Evolutionary conservation across 2,888 invertebrate species (phyloP).

Genomic region (Zhengitettix transpicula): DNA sequence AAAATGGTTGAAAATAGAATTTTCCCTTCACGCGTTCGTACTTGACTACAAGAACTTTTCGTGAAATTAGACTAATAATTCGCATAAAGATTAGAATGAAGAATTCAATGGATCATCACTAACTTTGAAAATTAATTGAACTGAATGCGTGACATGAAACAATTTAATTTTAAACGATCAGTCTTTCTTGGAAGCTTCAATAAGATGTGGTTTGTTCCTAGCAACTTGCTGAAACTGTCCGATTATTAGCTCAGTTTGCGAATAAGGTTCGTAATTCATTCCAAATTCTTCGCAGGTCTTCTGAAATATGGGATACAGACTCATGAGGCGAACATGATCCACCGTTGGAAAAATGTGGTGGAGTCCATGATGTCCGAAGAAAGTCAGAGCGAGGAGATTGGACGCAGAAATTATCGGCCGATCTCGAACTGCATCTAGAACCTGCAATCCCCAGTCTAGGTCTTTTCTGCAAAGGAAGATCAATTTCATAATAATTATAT

Average conservation of each 20-base stretch:
- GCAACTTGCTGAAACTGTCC: slow-evolving; percentile 48
- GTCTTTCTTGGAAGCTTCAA: slow-evolving; percentile 4
- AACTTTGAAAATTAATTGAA: no score
- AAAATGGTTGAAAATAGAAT: no score
- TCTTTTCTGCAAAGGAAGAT: slow-evolving; percentile 27
- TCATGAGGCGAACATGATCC: slow-evolving; percentile 53
- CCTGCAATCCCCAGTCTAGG: slow-evolving; percentile 62
- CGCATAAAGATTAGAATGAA: no score
- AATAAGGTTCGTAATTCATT: slow-evolving; percentile 23
- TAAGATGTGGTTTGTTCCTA: slow-evolving; percentile 27
- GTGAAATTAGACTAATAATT: no score
- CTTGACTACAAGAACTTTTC: no score
- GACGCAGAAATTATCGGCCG: slow-evolving; percentile 47
- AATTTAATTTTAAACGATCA: no score
- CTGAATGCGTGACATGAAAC: no score
- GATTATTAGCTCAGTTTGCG: slow-evolving; percentile 41
- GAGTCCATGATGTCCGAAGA: slow-evolving; percentile 60
- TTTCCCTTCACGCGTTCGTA: no score
- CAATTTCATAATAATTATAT: no score
- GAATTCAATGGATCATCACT: no score
- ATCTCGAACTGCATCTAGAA: slow-evolving; percentile 57
- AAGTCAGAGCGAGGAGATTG: slow-evolving; percentile 47
- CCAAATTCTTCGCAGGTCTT: slow-evolving; percentile 49
- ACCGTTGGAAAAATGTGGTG: slow-evolving; percentile 70
- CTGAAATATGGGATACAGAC: slow-evolving; percentile 43